Percentiles rank a stretch among this genome's conserved stretches.
phyloP scores from a whole-genome alignment of 1,140 invertebrate species.

The Orchestia grillus region DNA sequence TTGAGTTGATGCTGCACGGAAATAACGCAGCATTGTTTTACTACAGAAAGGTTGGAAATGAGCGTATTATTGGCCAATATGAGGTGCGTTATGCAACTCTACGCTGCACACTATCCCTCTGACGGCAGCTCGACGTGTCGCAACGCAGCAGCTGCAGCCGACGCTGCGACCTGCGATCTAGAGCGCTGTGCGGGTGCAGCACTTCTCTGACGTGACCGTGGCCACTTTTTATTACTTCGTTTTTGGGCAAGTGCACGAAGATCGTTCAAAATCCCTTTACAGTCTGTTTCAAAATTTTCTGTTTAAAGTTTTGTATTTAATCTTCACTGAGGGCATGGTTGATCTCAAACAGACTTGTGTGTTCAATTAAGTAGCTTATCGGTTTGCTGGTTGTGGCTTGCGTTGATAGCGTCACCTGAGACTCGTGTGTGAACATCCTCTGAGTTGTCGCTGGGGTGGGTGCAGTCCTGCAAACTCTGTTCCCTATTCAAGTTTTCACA shows the following conservation, averaged over 20 bases:
- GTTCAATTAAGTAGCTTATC: not conserved
- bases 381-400: not conserved
- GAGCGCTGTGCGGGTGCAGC: not conserved
- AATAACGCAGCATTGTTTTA: not conserved
- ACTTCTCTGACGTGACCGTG: too few relatives aligned
- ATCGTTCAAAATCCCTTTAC: not conserved
- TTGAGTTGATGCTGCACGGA: not conserved
- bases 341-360: not conserved
- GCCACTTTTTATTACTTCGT: not conserved
- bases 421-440: not conserved
- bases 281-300: not conserved
- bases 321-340: not conserved
- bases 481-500: not conserved
- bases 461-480: not conserved
- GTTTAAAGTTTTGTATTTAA: not conserved
- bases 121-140: not conserved
- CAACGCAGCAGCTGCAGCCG: not conserved
- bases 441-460: not conserved
- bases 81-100: slow-evolving; percentile 21
- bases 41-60: not conserved
- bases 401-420: not conserved
- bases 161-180: not conserved
- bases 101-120: slow-evolving; percentile 16
- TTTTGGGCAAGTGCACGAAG: not conserved
- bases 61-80: slow-evolving; percentile 28